Evolutionary conservation across 2,797 vertebrate species (phyloP).

Genomic region (Anguilla marmorata): DNA sequence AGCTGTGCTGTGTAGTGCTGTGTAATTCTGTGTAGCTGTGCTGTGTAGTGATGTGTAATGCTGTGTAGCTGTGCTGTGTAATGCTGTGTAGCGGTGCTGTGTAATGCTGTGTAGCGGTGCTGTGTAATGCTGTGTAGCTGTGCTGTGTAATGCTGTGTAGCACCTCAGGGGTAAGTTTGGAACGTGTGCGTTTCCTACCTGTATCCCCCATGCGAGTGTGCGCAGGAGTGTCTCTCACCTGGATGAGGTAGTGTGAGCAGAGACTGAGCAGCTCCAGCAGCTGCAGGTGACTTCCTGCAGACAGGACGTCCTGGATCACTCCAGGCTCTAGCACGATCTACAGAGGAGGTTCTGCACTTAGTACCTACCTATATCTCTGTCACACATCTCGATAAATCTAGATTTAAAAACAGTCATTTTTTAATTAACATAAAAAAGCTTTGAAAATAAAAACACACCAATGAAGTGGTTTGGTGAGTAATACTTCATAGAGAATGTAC

Average conservation of each 20-base stretch:
- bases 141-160: neutral
- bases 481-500: too few species aligned
- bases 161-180: neutral
- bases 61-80: too few species aligned
- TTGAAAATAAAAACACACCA: too few species aligned
- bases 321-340: conserved; percentile 92
- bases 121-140: neutral
- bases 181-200: conserved; percentile 55
- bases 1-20: too few species aligned
- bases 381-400: neutral
- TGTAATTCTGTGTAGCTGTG: too few species aligned
- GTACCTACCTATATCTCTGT: conserved; percentile 7
- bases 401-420: too few species aligned
- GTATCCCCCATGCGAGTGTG: conserved; percentile 22
- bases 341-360: conserved; percentile 43
- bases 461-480: too few species aligned
- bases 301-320: conserved; percentile 92
- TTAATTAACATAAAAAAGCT: too few species aligned
- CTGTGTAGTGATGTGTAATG: too few species aligned
- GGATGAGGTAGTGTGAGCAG: conserved; percentile 94
- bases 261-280: conserved; percentile 92
- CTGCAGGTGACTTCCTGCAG: conserved; percentile 95
- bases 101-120: too few species aligned
- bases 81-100: too few species aligned
- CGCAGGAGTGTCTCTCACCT: conserved; percentile 63